A percentile compares a stretch with the other conserved stretches of the same genome.
Evolutionary conservation across 2,888 invertebrate genomes (phyloP).

Genomic region (Eilema sororculum): DNA sequence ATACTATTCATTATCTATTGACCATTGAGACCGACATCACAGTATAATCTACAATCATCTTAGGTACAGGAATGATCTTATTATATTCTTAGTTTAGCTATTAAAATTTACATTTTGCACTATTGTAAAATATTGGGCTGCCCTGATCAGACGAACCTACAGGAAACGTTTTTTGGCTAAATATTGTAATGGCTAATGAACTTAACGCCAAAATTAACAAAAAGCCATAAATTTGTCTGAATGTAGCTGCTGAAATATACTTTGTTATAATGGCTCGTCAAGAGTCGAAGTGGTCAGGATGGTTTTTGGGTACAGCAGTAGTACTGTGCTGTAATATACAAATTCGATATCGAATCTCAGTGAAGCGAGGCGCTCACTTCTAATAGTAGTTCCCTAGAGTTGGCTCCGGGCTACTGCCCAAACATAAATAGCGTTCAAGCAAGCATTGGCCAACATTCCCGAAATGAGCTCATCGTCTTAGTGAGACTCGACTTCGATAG

Average conservation of each 20-base stretch:
- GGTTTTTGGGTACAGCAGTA: neutral
- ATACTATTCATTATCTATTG: conserved; percentile 83
- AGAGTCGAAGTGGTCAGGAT: conserved; percentile 9
- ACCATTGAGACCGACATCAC: conserved; percentile 86
- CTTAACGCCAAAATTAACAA: conserved; percentile 11
- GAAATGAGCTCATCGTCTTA: neutral
- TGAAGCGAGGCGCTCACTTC: neutral
- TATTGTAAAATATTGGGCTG: conserved; percentile 71
- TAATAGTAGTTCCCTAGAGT: neutral
- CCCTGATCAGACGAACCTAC: conserved; percentile 55
- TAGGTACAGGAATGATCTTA: conserved; percentile 87
- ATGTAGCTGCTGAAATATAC: neutral
- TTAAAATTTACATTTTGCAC: conserved; percentile 78
- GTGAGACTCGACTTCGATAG: neutral
- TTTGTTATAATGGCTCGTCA: neutral
- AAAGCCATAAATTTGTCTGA: conserved; percentile 5
- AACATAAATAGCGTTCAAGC: neutral
- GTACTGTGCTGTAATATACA: neutral
- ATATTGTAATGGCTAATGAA: conserved; percentile 20
- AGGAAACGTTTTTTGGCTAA: conserved; percentile 24
- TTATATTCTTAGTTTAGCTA: conserved; percentile 62
- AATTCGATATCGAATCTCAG: neutral
- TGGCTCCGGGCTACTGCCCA: conserved; percentile 1
- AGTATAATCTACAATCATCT: conserved; percentile 85
- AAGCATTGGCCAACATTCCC: neutral